Base-by-base conservation (phyloP, 35 echinoderm and acorn worm genomes). In the Heliocidaris erythrogramma region DNA sequence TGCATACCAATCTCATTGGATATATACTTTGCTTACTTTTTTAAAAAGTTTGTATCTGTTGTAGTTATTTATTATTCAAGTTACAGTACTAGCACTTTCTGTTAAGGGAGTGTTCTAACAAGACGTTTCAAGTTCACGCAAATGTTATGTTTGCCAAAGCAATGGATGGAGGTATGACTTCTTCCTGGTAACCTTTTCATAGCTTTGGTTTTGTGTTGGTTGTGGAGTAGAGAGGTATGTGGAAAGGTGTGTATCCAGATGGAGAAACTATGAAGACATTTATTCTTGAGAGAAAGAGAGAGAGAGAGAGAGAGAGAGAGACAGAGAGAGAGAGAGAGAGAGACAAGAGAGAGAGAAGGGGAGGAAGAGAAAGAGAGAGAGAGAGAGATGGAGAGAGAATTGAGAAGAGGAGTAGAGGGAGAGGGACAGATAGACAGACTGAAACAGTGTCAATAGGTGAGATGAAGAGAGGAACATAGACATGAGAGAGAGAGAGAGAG, bases 71-170 rank as follows among this genome's bases (percentile, higher is more conserved):
- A 7, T 78, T 7, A 27, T 7, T 27, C 24, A 5, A 27, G 65
- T 18, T 7, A n/a, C 27, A 24, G 65, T 42, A 42, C 35, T 78
- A 78, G 6, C 18, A n/a, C 65, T 78, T 0, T 78, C 8, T 78
- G 5, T 78, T 78, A 27, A 21, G 5, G 27, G 65, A 27, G 18
- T 9, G 27, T 78, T 78, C 11, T 56, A 56, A 56, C 52, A 56
- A 13, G 52, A 56, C 14, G 52, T 56, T 56, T 56, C 2, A 56
- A 42, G 35, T 42, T 42, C 35, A 42, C 35, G 35, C 65, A 78
- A 78, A 78, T 78, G 65, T n/a, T 78, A 78, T 78, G 65, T 78
- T 78, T 78, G n/a, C 65, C 65, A 29, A 78, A n/a, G 65, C 27
- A 24, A 78, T 78, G 65, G 18, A 78, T 78, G 0, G 14, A 18